Percentiles rank a stretch among this genome's conserved stretches.
These are phyloP conservation scores for Prionchulus punctatus DNA, from an alignment of 2,888 invertebrate genomes.

Conservation along the genomic window DNA sequence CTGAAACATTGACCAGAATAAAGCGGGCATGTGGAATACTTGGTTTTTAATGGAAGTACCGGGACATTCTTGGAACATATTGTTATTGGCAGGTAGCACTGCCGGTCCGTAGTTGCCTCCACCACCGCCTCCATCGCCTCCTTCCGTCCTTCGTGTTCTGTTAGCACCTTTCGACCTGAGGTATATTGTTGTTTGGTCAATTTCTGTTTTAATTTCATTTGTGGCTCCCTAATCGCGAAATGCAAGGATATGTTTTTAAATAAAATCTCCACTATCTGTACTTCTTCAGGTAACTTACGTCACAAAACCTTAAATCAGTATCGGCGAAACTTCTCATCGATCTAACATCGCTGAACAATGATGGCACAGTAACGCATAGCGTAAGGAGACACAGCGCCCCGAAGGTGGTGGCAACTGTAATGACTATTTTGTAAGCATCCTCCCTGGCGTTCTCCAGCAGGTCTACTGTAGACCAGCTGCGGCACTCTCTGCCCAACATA, in stretches of 20 bases:
- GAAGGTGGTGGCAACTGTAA: not conserved
- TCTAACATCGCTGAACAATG: not conserved
- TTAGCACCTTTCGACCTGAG: not conserved
- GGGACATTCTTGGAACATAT: slow-evolving; percentile 28
- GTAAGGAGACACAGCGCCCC: not conserved
- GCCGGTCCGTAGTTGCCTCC: not conserved
- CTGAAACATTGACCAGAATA: slow-evolving; percentile 2
- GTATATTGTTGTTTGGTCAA: not conserved
- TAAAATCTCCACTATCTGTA: too few species aligned
- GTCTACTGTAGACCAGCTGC: too few species aligned
- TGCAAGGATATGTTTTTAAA: too few species aligned
- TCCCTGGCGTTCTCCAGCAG: too few species aligned
- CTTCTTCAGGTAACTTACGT: not conserved
- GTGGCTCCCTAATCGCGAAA: not conserved
- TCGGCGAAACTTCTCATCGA: not conserved
- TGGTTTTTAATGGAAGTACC: too few species aligned
- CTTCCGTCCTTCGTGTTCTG: not conserved
- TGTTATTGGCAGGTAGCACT: not conserved
- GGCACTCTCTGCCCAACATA: too few species aligned
- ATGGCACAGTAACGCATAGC: not conserved
- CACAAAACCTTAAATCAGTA: not conserved
- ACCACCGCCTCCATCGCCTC: not conserved
- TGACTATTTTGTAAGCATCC: slow-evolving; percentile 4
- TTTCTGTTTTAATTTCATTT: not conserved
- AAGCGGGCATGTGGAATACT: too few species aligned